Evolutionary conservation across 92 coral and sea anemone genomes (phyloP), one percentile per base, ranked within the genome.

Genomic region (Bergia sp.): DNA sequence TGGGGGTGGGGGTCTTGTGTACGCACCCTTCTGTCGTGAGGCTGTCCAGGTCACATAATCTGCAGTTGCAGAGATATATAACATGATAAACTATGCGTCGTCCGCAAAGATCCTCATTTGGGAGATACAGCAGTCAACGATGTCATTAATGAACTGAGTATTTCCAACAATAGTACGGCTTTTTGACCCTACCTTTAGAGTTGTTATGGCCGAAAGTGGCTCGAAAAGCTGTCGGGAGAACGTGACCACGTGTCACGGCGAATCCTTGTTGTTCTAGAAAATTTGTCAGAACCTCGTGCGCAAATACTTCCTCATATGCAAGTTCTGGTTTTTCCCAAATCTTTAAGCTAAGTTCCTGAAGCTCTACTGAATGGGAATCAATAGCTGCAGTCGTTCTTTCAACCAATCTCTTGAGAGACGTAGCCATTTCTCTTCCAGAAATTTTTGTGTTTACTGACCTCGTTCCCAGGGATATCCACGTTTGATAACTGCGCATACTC

Each of bases 251-350:
- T 29, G 87, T 41, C 4, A 84, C 87, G 42, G 11, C 13, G 47
- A 84, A 84, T 16, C 87, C 79, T 18, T 49, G 79, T 16, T 71
- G 39, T 67, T 84, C 79, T 44, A 71, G 6, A 73, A 84, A 84
- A 49, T 84, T 49, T 49, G 79, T 71, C 16, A 84, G 18, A 9
- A 21, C 37, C 10, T 69, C 66, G 15, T 84, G 79, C 29, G 87
- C 79, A 45, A n/a, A 67, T 20, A 37, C 45, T 71, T 84, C 87
- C 78, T 84, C 79, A n/a, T 71, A 84, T 37, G 44, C 64, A 23
- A 84, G 87, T 50, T 84, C 87, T 43, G 87, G 87, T 75, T 67
- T 71, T 69, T 84, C 45, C 79, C 87, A 84, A 0, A 84, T 84
- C 50, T 71, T 74, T 36, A 44, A 67, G 29, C 87, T 84, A 11